Conservation (phyloP, 2,113 vertebrate genomes). For the Catagonus wagneri region DNA sequence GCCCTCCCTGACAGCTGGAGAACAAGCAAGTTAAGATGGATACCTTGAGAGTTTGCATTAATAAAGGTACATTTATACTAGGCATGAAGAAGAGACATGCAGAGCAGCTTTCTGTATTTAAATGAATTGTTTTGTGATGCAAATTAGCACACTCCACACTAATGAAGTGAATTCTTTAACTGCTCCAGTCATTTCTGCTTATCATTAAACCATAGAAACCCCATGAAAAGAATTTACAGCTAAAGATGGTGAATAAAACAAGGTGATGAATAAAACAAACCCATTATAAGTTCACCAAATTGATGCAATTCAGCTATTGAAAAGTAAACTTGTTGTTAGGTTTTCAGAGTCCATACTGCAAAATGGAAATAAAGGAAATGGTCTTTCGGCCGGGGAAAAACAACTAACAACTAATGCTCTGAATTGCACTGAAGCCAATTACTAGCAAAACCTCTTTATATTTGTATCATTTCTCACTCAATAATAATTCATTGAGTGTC, state of each 20-base stretch:
- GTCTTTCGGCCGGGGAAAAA: conserved; percentile 12
- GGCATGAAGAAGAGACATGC: conserved; percentile 66
- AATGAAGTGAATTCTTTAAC: conserved; percentile 84
- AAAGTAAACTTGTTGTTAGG: conserved; percentile 69
- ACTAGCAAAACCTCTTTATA: background rate
- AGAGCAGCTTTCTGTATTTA: conserved; percentile 80
- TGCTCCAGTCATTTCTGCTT: conserved; percentile 81
- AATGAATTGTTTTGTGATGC: conserved; percentile 84
- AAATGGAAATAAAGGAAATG: conserved; percentile 65
- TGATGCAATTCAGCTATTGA: conserved; percentile 63
- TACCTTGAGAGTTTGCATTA: conserved; percentile 80
- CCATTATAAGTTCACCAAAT: conserved; percentile 74
- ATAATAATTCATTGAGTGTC: background rate
- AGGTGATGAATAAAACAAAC: conserved; percentile 79
- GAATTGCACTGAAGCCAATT: background rate
- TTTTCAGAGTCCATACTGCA: conserved; percentile 57
- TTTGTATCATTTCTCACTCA: conserved; percentile 6
- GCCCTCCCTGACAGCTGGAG: conserved; percentile 61
- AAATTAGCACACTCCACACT: conserved; percentile 76
- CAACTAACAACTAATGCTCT: background rate
- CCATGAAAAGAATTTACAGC: conserved; percentile 81
- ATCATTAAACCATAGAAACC: conserved; percentile 80
- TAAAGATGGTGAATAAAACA: conserved; percentile 75
- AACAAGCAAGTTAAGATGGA: conserved; percentile 67
- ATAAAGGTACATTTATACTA: conserved; percentile 76